Conservation (phyloP, 2,797 vertebrate genomes). For the Acrossocheilus fasciatus region DNA sequence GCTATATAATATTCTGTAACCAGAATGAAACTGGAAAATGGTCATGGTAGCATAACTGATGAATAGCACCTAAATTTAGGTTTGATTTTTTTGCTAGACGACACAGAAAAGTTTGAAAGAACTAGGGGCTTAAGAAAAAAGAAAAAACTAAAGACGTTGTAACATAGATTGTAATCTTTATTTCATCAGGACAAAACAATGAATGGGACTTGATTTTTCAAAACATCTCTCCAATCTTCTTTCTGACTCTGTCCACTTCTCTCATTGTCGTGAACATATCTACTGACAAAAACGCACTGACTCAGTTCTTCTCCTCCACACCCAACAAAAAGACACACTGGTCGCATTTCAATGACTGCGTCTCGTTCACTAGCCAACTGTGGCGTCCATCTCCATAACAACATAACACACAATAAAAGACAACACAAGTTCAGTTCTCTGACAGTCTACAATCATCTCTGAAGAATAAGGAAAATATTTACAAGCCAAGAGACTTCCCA, state of each 20-base stretch:
- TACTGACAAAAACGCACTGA: constrained; percentile 51
- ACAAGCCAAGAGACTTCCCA: neutral
- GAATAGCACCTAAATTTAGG: neutral
- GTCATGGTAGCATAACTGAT: neutral
- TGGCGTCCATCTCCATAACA: constrained; percentile 4
- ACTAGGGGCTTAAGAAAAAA: neutral
- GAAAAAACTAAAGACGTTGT: neutral
- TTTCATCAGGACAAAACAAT: neutral
- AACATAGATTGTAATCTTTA: neutral
- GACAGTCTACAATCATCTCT: neutral
- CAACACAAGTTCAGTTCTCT: neutral
- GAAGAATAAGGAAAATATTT: neutral
- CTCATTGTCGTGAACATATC: constrained; percentile 20
- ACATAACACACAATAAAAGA: neutral
- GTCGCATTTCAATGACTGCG: constrained; percentile 46
- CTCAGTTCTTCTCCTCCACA: constrained; percentile 58
- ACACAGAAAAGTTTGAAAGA: neutral
- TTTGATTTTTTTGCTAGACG: neutral
- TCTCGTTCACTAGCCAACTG: constrained; percentile 14
- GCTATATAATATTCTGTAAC: neutral
- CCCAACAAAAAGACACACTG: constrained; percentile 37
- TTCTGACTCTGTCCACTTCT: constrained; percentile 11
- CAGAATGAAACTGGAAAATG: neutral
- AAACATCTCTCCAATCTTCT: neutral
- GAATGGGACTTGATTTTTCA: too few relatives aligned